phyloP scores from a whole-genome alignment of 1,140 invertebrate genomes.

The Hycleus cichorii region DNA sequence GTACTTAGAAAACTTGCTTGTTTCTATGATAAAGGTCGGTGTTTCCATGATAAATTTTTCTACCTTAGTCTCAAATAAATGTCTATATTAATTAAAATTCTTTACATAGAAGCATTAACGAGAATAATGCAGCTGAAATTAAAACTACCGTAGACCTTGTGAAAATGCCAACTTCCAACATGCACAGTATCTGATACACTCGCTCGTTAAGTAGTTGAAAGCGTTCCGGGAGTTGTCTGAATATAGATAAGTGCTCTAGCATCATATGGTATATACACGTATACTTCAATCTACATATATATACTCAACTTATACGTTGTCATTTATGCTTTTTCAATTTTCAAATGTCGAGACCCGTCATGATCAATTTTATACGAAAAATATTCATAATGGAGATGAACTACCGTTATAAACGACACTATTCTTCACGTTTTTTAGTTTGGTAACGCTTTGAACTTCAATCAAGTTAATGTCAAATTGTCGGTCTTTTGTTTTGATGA shows the following conservation, averaged over 20 bases:
- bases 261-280: conserved; percentile 7
- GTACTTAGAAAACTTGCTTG: too few species aligned
- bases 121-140: conserved; percentile 7
- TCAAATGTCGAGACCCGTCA: conserved; percentile 10
- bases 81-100: conserved; percentile 11
- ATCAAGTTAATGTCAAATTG: too few species aligned
- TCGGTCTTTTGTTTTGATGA: too few species aligned
- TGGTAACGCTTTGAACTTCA: too few species aligned
- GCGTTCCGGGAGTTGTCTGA: conserved; percentile 7
- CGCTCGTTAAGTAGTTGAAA: conserved; percentile 4
- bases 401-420: too few species aligned
- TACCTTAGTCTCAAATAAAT: too few species aligned
- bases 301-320: background rate
- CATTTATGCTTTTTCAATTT: conserved; percentile 16
- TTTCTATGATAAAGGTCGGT: too few species aligned
- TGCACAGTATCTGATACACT: conserved; percentile 9
- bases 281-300: too few species aligned
- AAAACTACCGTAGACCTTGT: conserved; percentile 5
- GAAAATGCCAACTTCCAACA: background rate
- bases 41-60: too few species aligned
- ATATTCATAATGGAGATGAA: too few species aligned
- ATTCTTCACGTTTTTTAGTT: too few species aligned
- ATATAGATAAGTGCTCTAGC: conserved; percentile 6
- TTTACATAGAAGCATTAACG: background rate
- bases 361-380: conserved; percentile 1